Evolutionary conservation across 2,888 invertebrate species (phyloP).

Genomic region (Archips xylosteana): DNA sequence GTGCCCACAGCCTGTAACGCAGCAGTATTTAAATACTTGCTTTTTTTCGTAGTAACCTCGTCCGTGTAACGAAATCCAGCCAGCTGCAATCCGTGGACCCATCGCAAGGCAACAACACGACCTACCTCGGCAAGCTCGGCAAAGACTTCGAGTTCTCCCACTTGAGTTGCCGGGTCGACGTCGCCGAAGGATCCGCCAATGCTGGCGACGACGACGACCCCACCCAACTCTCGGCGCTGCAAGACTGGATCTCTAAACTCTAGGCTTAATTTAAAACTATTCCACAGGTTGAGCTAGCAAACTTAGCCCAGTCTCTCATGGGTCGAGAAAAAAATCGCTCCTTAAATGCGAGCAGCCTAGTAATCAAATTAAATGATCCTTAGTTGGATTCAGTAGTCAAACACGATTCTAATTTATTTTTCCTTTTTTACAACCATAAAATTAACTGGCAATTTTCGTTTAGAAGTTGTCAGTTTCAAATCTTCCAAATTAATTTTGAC

Average conservation of each 20-base stretch:
- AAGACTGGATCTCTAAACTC: conserved; percentile 90
- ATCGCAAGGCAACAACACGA: conserved; percentile 84
- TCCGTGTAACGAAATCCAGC: conserved; percentile 93
- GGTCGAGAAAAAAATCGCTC: background rate
- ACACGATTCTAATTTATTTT: no score
- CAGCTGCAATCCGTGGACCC: conserved; percentile 92
- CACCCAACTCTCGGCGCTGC: conserved; percentile 87
- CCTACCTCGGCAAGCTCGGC: conserved; percentile 90
- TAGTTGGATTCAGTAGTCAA: no score
- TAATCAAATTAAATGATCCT: no score
- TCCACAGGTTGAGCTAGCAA: background rate
- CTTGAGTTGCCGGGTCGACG: conserved; percentile 88
- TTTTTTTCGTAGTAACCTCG: conserved; percentile 88
- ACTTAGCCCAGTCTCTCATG: background rate
- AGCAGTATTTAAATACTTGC: background rate
- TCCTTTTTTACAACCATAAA: no score
- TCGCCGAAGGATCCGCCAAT: conserved; percentile 88
- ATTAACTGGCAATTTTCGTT: no score
- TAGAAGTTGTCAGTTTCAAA: no score
- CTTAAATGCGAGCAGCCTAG: no score
- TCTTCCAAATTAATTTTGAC: no score
- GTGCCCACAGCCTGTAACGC: no score
- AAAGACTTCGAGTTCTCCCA: conserved; percentile 95
- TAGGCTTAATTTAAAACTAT: conserved; percentile 43
- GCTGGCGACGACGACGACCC: conserved; percentile 85